A percentile compares a stretch with the other conserved stretches of the same genome.
Evolutionary conservation across 2,888 invertebrate species (phyloP).

Genomic region (Oxytorus armatus): DNA sequence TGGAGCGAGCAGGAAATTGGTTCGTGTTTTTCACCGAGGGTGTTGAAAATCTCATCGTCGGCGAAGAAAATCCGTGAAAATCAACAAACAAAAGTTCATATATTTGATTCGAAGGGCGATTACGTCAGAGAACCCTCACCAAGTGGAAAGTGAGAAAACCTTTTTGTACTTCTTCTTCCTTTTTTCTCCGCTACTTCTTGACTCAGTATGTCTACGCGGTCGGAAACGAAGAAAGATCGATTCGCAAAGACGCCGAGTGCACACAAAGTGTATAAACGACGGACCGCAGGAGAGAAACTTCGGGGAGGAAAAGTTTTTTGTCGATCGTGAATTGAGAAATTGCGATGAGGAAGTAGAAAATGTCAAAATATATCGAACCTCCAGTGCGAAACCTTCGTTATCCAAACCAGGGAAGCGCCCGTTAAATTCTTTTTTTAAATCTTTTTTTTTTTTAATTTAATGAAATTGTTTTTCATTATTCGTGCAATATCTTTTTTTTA

Average conservation of each 20-base stretch:
- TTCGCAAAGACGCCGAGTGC: constrained; percentile 23
- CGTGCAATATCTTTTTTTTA: no score
- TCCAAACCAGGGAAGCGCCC: no score
- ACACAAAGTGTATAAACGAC: constrained; percentile 18
- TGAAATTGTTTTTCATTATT: no score
- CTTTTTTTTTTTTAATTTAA: no score
- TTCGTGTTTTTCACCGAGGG: constrained; percentile 6
- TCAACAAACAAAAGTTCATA: neutral
- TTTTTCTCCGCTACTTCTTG: neutral
- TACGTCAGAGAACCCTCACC: neutral
- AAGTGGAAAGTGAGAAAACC: neutral
- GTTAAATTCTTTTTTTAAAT: no score
- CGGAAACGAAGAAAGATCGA: constrained; percentile 41
- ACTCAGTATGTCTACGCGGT: constrained; percentile 24
- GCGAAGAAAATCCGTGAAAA: neutral
- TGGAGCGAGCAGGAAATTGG: constrained; percentile 13
- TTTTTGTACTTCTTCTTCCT: neutral
- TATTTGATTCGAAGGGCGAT: neutral
- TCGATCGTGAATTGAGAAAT: neutral
- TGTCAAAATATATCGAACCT: neutral
- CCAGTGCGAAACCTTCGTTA: no score
- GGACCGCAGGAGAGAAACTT: neutral
- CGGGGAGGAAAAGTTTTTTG: neutral
- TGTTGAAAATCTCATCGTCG: constrained; percentile 5
- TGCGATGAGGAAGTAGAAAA: neutral